Conservation (phyloP, 2,888 invertebrate species). For the Macrosiphum euphorbiae region DNA sequence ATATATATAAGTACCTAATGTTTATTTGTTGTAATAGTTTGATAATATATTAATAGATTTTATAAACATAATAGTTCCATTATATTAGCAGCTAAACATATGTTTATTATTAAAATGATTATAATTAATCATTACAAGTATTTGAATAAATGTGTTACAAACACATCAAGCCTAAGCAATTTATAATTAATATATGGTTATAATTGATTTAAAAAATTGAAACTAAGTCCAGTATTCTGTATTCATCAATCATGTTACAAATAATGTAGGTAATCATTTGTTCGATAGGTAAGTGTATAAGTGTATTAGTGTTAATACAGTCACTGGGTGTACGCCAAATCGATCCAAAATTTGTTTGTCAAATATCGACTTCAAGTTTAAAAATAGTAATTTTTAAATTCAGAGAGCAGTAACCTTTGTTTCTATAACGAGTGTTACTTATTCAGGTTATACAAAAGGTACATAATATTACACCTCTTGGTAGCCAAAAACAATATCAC, state of each 20-base stretch:
- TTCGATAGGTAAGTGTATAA: background rate
- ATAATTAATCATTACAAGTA: background rate
- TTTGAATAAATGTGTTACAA: background rate
- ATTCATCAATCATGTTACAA: background rate
- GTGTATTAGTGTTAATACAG: background rate
- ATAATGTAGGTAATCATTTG: constrained; percentile 6
- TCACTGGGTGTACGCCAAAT: constrained; percentile 19
- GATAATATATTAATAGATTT: background rate
- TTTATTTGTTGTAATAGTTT: background rate
- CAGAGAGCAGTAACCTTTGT: background rate
- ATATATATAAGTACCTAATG: background rate
- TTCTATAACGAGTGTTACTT: background rate
- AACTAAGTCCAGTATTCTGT: background rate
- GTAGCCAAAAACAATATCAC: constrained; percentile 43
- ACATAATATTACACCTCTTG: background rate
- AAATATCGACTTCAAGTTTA: constrained; percentile 46
- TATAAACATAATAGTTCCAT: background rate
- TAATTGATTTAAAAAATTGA: background rate
- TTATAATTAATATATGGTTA: background rate
- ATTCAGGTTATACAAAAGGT: constrained; percentile 19
- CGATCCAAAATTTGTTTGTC: constrained; percentile 32
- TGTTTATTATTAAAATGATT: background rate
- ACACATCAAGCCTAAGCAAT: background rate
- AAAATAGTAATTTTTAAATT: constrained; percentile 49
- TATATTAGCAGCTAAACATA: background rate